Evolutionary conservation across 2,888 invertebrate species (phyloP).

Genomic region (Notodromas monacha): DNA sequence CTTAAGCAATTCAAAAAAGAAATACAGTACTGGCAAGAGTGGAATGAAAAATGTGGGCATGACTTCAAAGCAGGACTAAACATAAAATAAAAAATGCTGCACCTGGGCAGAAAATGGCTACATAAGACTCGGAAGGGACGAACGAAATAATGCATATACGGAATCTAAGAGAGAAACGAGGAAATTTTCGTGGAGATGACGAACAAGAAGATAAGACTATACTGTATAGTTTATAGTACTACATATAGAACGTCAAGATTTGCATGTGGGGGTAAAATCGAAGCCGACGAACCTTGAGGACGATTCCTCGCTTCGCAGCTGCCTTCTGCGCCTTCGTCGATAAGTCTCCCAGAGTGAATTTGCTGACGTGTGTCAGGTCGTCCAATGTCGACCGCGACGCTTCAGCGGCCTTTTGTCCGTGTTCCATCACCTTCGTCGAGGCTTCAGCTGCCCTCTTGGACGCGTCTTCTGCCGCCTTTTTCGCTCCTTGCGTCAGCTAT

Average conservation of each 20-base stretch:
- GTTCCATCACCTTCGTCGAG: constrained; percentile 47
- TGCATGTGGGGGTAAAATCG: not conserved
- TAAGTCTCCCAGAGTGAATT: constrained; percentile 53
- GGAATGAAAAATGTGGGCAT: too few relatives aligned
- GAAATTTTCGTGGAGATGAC: too few relatives aligned
- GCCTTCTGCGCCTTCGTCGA: constrained; percentile 69
- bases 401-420: constrained; percentile 54
- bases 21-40: too few relatives aligned
- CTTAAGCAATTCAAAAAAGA: too few relatives aligned
- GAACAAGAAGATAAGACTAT: too few relatives aligned
- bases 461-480: constrained; percentile 50
- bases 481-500: constrained; percentile 54
- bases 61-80: too few relatives aligned
- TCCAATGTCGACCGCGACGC: constrained; percentile 60
- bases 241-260: not conserved
- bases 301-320: constrained; percentile 48
- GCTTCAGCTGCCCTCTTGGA: constrained; percentile 50
- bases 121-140: too few relatives aligned
- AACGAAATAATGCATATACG: too few relatives aligned
- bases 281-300: constrained; percentile 28
- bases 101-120: too few relatives aligned
- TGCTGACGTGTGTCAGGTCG: constrained; percentile 49
- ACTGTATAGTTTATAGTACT: too few relatives aligned
- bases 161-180: too few relatives aligned
- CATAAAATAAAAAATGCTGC: too few relatives aligned